Evolutionary conservation across 2,113 vertebrate genomes (phyloP).

Genomic region (Chloropsis cyanopogon): DNA sequence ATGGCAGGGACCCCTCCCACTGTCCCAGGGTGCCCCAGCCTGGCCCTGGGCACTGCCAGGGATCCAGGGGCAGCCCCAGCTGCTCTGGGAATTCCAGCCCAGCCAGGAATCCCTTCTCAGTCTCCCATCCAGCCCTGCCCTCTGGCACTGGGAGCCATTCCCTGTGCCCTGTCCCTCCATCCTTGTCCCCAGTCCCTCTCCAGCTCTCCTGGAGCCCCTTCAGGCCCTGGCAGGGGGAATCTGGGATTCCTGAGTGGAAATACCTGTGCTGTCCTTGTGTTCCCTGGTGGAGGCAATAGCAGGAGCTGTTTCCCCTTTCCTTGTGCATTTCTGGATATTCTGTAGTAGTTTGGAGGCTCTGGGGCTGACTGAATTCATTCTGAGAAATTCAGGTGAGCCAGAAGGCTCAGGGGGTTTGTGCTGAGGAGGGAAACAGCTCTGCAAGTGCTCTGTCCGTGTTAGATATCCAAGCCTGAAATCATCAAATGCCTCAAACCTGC

Average conservation of each 20-base stretch:
- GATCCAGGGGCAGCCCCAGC: background rate
- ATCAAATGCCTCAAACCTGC: background rate
- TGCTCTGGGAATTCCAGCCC: background rate
- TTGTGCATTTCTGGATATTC: background rate
- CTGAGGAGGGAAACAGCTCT: background rate
- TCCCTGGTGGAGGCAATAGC: background rate
- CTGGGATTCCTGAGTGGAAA: background rate
- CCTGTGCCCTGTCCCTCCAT: background rate
- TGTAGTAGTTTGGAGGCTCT: background rate
- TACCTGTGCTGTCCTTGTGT: background rate
- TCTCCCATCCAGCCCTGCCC: background rate
- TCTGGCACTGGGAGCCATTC: background rate
- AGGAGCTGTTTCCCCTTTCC: background rate
- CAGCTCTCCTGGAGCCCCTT: background rate
- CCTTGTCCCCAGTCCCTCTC: background rate
- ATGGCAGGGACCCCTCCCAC: background rate
- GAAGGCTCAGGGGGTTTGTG: background rate
- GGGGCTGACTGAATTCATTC: background rate
- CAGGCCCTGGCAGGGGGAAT: rapidly evolving
- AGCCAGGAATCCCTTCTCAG: background rate
- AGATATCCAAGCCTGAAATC: background rate
- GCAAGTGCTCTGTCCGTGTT: background rate
- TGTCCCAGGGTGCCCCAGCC: background rate
- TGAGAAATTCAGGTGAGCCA: background rate
- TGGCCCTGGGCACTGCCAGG: background rate